phyloP scores from a whole-genome alignment of 1,140 invertebrate species.

The Tetramorium parvispinum region DNA sequence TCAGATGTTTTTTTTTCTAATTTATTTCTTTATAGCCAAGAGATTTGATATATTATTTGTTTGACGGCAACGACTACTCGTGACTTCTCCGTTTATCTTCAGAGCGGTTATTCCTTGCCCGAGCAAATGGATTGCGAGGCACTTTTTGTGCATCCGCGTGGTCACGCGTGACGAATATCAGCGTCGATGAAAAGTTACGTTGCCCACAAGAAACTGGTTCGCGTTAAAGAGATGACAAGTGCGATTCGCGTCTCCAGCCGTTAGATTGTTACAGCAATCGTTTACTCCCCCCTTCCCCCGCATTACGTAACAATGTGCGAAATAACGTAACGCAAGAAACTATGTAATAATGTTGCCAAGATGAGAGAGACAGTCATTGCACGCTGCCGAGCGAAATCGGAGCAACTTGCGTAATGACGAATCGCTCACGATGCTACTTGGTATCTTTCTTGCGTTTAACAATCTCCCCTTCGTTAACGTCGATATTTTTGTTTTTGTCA shows the following conservation, averaged over 20 bases:
- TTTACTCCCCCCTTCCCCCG: background rate
- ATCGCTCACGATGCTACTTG: background rate
- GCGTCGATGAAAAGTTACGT: constrained; percentile 33
- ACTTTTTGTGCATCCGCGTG: constrained; percentile 23
- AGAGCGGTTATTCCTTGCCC: background rate
- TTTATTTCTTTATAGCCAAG: background rate
- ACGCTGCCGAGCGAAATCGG: constrained; percentile 41
- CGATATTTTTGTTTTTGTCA: constrained; percentile 79
- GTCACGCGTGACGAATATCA: constrained; percentile 21
- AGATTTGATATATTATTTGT: constrained; percentile 8
- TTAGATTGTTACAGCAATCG: constrained; percentile 39
- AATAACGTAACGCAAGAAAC: constrained; percentile 51
- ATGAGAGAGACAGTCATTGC: constrained; percentile 38
- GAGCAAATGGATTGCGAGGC: constrained; percentile 7
- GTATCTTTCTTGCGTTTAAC: constrained; percentile 27
- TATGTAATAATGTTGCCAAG: constrained; percentile 47
- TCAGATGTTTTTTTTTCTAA: background rate
- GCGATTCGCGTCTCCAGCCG: background rate
- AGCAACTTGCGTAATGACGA: constrained; percentile 42
- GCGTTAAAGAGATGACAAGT: constrained; percentile 6
- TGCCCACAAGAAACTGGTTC: constrained; percentile 35
- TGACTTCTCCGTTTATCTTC: constrained; percentile 2
- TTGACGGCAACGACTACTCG: background rate
- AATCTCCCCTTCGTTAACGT: constrained; percentile 10
- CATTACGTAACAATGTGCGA: constrained; percentile 43